Conservation (phyloP, 23 tunicate species). For the Halocynthia aurantium region DNA sequence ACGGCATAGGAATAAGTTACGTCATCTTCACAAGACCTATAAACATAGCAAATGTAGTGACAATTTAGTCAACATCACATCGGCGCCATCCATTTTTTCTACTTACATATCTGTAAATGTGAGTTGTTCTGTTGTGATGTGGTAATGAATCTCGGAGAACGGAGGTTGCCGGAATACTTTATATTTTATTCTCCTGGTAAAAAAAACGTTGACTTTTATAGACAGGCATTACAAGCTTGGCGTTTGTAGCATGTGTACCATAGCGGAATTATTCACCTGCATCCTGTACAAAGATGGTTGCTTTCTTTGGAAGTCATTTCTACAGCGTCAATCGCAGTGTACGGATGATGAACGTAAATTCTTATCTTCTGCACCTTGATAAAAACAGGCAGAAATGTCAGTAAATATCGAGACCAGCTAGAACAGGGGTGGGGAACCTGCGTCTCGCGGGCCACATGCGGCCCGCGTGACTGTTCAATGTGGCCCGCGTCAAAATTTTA, state of each 20-base stretch:
- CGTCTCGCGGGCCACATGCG: too few relatives aligned
- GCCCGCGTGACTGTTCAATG: too few relatives aligned
- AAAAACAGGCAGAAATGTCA: background rate
- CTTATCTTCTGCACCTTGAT: conserved; percentile 3
- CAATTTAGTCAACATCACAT: too few relatives aligned
- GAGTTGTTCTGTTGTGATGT: conserved; percentile 18
- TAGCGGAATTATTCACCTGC: conserved; percentile 5
- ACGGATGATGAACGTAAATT: conserved; percentile 16
- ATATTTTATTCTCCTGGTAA: conserved; percentile 5
- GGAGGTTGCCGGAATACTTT: background rate
- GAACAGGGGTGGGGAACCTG: background rate
- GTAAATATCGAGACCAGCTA: background rate
- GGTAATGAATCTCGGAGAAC: background rate
- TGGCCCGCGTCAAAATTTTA: too few relatives aligned
- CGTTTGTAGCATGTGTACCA: background rate
- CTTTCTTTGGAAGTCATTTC: conserved; percentile 7
- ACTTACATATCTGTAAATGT: conserved; percentile 15
- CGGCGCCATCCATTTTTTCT: background rate
- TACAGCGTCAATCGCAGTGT: conserved; percentile 29
- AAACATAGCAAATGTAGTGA: background rate
- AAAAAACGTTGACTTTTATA: too few relatives aligned
- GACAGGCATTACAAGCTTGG: background rate
- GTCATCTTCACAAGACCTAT: conserved; percentile 11
- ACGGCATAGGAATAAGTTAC: conserved; percentile 12
- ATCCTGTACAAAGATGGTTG: conserved; percentile 4